phyloP scores from a whole-genome alignment of 2,113 vertebrate genomes.

The Toxotes chatareus region DNA sequence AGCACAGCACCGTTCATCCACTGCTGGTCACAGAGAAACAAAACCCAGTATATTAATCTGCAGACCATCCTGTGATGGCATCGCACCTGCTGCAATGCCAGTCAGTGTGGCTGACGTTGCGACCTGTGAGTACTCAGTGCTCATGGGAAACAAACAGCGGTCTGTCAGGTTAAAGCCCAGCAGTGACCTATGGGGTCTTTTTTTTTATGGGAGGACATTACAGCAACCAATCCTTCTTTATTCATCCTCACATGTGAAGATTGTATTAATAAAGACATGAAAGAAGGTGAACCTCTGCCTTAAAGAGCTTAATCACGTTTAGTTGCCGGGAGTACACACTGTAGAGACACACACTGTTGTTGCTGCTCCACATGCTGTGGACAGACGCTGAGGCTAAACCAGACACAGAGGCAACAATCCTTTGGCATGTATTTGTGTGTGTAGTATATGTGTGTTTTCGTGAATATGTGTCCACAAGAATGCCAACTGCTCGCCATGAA shows the following conservation, averaged over 20 bases:
- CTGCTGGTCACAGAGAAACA: background rate
- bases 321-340: background rate
- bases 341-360: background rate
- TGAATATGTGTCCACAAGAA: conserved; percentile 16
- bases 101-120: too few species aligned
- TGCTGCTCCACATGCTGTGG: background rate
- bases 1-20: background rate
- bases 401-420: conserved; percentile 6
- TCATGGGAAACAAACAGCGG: too few species aligned
- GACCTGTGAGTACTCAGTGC: too few species aligned
- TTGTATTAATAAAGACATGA: background rate
- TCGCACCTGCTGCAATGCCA: too few species aligned
- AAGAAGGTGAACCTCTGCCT: background rate
- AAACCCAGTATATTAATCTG: too few species aligned
- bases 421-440: background rate
- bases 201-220: too few species aligned
- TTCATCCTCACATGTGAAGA: background rate
- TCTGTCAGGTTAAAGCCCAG: too few species aligned
- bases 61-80: too few species aligned
- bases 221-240: background rate
- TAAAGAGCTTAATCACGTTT: background rate
- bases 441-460: conserved; percentile 7
- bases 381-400: background rate
- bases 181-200: too few species aligned
- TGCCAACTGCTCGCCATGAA: conserved; percentile 39